Evolutionary conservation across 2,888 invertebrate species (phyloP), one percentile per base, ranked within the genome.

Genomic region (Hyalella azteca): DNA sequence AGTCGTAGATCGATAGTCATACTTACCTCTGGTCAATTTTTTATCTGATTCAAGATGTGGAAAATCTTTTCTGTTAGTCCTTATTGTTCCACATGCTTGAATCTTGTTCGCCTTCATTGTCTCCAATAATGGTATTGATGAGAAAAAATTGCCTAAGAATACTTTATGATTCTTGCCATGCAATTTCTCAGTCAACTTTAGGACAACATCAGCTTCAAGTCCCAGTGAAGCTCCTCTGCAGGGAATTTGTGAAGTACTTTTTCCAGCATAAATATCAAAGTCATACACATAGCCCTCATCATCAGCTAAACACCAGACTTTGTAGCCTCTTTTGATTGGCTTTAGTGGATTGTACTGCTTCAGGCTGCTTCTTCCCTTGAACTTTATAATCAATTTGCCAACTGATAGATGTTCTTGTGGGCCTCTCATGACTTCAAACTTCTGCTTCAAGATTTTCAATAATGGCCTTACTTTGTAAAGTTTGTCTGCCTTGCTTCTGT

Each of bases 221-320:
- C n/a, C n/a, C n/a, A n/a, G n/a, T 29, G n/a, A 36, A 1, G 0
- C 3, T 2, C 13, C 73, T 39, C 22, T 39, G 39, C 22, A 11
- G 0, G 1, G 3, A n/a, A 29, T 26, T 49, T n/a, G 4, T 22
- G 15, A 60, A 13, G 39, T 79, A 78, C 9, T 77, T 84, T 88
- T 88, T 4, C 87, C 86, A 40, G 86, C 85, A 80, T 87, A 86
- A n/a, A 87, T 82, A 76, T 86, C 82, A 85, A 86, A 87, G 54
- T 87, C 79, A 76, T 77, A 48, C 1, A 79, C 32, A 41, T 79
- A 73, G 9, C 79, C 41, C 19, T 36, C n/a, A 11, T 32, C 41
- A 22, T 79, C 79, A 36, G 73, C 45, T 0, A 66, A 36, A 39
- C 79, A 79, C 79, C 73, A 79, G 19, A 79, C 4, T 45, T 48